phyloP scores from a whole-genome alignment of 1,140 invertebrate species.

The Maniola jurtina region DNA sequence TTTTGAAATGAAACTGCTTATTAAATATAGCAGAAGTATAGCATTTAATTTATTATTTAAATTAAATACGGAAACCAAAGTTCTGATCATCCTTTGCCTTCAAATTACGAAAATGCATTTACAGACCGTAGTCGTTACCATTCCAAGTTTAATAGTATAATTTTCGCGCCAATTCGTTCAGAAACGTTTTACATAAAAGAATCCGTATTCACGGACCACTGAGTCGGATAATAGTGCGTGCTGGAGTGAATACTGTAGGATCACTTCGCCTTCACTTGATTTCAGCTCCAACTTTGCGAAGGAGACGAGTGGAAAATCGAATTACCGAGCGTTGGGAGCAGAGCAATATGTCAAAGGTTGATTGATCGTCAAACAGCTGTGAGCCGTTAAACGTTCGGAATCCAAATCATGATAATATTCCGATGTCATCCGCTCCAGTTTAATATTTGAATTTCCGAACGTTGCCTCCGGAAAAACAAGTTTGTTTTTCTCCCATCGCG shows the following conservation, averaged over 20 bases:
- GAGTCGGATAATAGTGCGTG: conserved; percentile 61
- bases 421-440: conserved; percentile 1
- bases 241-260: conserved; percentile 48
- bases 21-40: too few species aligned
- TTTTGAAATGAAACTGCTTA: too few species aligned
- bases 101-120: too few species aligned
- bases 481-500: not conserved
- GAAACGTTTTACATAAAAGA: conserved; percentile 67
- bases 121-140: not conserved
- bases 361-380: conserved; percentile 27
- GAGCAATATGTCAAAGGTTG: conserved; percentile 44
- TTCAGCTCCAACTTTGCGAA: conserved; percentile 35
- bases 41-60: too few species aligned
- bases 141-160: not conserved
- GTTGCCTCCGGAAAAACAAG: not conserved
- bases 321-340: conserved; percentile 36
- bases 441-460: not conserved
- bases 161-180: conserved; percentile 11
- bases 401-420: not conserved
- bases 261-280: conserved; percentile 44
- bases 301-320: conserved; percentile 57
- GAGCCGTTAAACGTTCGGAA: conserved; percentile 18
- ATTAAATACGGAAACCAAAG: too few species aligned
- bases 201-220: conserved; percentile 62
- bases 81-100: too few species aligned